A percentile compares a stretch with the other conserved stretches of the same genome.
Evolutionary conservation across 2,797 vertebrate genomes (phyloP).

Genomic region (Lagodon rhomboides): DNA sequence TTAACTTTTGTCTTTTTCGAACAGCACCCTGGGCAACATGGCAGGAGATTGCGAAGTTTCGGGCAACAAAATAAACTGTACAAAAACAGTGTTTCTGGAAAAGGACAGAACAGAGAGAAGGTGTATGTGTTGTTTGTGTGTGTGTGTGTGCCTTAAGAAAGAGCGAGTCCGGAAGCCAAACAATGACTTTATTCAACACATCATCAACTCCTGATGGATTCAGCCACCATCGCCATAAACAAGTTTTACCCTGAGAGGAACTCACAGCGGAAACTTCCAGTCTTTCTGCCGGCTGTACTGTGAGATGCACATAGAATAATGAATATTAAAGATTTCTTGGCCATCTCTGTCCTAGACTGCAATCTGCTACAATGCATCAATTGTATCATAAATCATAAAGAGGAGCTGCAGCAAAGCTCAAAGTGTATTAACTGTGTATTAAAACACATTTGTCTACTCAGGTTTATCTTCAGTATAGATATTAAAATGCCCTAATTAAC

Average conservation of each 20-base stretch:
- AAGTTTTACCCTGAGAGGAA: constrained; percentile 31
- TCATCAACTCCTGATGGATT: constrained; percentile 48
- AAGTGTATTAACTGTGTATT: not conserved
- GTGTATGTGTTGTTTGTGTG: not conserved
- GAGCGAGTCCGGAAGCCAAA: constrained; percentile 42
- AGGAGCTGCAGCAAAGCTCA: not conserved
- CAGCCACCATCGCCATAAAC: constrained; percentile 19
- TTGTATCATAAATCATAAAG: not conserved
- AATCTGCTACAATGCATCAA: not conserved
- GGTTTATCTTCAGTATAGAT: not conserved
- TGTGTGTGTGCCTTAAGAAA: not conserved
- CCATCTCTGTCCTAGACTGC: not conserved
- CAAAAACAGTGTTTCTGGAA: constrained; percentile 3
- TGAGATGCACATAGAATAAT: not conserved
- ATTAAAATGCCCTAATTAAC: not conserved
- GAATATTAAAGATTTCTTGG: constrained; percentile 6
- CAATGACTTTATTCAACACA: constrained; percentile 48
- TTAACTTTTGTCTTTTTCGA: constrained; percentile 5
- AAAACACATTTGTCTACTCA: not conserved
- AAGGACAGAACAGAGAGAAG: not conserved
- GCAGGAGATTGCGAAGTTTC: constrained; percentile 18
- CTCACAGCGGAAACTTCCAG: constrained; percentile 19
- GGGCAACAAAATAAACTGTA: constrained; percentile 29
- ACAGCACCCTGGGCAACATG: constrained; percentile 9
- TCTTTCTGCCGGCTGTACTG: constrained; percentile 18